phyloP scores from a whole-genome alignment of 2,797 vertebrate species.

The Bothrops alternatus region DNA sequence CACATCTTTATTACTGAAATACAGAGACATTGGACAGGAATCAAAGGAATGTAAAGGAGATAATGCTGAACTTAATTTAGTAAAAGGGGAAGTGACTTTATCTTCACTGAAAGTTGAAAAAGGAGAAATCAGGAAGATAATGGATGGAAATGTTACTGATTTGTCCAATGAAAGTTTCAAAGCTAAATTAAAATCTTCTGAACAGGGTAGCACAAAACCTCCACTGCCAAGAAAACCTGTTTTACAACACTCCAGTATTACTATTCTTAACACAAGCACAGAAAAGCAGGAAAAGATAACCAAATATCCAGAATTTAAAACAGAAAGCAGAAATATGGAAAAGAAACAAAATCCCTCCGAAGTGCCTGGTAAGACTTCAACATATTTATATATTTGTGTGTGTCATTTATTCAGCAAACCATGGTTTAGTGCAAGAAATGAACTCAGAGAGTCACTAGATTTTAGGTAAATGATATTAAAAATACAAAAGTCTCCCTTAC shows the following conservation, averaged over 20 bases:
- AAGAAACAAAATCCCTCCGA: slow-evolving; percentile 56
- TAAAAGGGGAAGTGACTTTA: slow-evolving; percentile 53
- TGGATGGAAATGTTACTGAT: slow-evolving; percentile 39
- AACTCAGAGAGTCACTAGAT: not conserved
- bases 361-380: slow-evolving; percentile 69
- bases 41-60: slow-evolving; percentile 67
- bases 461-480: not conserved
- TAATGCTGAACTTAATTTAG: slow-evolving; percentile 71
- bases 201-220: slow-evolving; percentile 70
- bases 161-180: slow-evolving; percentile 62
- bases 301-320: slow-evolving; percentile 52
- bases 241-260: slow-evolving; percentile 58
- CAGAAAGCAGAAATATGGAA: slow-evolving; percentile 58
- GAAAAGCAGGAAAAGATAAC: slow-evolving; percentile 63
- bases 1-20: slow-evolving; percentile 79
- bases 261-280: slow-evolving; percentile 37
- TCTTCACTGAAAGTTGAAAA: slow-evolving; percentile 62
- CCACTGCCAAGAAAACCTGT: slow-evolving; percentile 72
- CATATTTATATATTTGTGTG: not conserved
- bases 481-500: not conserved
- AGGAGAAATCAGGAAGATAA: slow-evolving; percentile 44
- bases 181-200: slow-evolving; percentile 61
- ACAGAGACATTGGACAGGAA: slow-evolving; percentile 66
- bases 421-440: not conserved
- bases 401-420: not conserved